Evolutionary conservation across 1,140 invertebrate genomes (phyloP).

Genomic region (Trichonephila inaurata): DNA sequence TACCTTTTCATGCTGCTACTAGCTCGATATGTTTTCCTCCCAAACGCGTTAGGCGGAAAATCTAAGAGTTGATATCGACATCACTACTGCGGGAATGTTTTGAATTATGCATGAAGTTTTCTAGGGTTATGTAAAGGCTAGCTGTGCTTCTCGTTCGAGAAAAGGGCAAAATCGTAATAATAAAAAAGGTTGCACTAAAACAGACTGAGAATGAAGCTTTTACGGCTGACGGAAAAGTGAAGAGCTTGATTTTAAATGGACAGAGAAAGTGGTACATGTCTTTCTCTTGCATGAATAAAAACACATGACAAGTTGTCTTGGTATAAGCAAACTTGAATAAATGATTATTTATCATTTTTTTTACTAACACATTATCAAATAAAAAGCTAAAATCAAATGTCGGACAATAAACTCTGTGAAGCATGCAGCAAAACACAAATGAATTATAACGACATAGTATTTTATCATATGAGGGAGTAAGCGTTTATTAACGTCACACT

Average conservation of each 20-base stretch:
- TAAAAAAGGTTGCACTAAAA: background rate
- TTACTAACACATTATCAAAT: too few relatives aligned
- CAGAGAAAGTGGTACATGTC: conserved; percentile 7
- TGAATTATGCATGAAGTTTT: conserved; percentile 20
- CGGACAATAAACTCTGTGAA: too few relatives aligned
- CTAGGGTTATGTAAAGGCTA: background rate
- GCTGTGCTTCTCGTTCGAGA: background rate
- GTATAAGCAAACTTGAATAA: too few relatives aligned
- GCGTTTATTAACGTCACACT: too few relatives aligned
- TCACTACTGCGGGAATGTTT: background rate
- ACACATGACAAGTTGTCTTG: too few relatives aligned
- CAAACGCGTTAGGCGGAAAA: background rate
- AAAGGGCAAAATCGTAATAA: background rate
- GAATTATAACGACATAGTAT: too few relatives aligned
- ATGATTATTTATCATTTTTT: too few relatives aligned
- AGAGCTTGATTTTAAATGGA: background rate
- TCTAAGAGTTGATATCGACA: conserved; percentile 1
- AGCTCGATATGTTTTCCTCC: background rate
- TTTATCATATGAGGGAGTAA: too few relatives aligned
- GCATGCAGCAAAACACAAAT: too few relatives aligned
- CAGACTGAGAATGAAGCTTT: conserved; percentile 29
- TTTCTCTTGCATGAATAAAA: background rate
- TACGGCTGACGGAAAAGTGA: background rate
- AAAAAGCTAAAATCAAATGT: too few relatives aligned
- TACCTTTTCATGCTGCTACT: background rate